phyloP scores from a whole-genome alignment of 2,888 invertebrate genomes.

The Andrena flavipes region DNA sequence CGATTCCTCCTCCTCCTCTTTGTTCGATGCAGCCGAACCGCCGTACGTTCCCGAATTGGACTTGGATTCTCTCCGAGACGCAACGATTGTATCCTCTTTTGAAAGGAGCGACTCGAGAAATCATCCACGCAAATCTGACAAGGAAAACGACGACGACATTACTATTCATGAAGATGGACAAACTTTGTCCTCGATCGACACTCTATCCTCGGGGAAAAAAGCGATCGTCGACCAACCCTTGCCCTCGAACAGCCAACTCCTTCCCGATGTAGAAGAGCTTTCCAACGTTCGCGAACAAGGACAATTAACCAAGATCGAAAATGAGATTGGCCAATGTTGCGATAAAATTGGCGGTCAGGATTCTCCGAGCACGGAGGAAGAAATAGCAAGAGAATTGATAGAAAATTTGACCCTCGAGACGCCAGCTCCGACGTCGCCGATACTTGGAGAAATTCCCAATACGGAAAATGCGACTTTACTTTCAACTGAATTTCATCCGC shows the following conservation, averaged over 20 bases:
- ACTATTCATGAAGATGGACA: constrained; percentile 58
- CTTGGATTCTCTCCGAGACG: constrained; percentile 80
- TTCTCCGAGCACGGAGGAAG: constrained; percentile 34
- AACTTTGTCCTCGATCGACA: constrained; percentile 63
- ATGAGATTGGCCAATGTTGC: neutral
- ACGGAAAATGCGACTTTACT: neutral
- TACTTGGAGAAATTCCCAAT: too few species aligned
- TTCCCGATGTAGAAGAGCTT: neutral
- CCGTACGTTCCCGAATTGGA: constrained; percentile 81
- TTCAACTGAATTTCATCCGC: neutral
- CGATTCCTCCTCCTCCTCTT: constrained; percentile 23
- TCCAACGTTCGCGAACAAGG: neutral
- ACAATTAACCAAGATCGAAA: neutral
- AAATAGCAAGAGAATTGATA: constrained; percentile 64
- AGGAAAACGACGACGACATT: constrained; percentile 15
- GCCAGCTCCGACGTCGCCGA: neutral
- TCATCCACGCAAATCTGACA: constrained; percentile 22
- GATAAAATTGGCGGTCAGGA: neutral
- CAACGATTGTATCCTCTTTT: constrained; percentile 78
- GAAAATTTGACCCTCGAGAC: constrained; percentile 24
- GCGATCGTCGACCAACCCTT: neutral
- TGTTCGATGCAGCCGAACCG: constrained; percentile 72
- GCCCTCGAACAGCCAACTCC: neutral
- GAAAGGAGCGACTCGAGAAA: constrained; percentile 65
- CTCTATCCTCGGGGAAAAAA: constrained; percentile 38